These are phyloP conservation scores for Neogale vison DNA, from an alignment of 2,113 vertebrate genomes.

Conservation along the genomic window DNA sequence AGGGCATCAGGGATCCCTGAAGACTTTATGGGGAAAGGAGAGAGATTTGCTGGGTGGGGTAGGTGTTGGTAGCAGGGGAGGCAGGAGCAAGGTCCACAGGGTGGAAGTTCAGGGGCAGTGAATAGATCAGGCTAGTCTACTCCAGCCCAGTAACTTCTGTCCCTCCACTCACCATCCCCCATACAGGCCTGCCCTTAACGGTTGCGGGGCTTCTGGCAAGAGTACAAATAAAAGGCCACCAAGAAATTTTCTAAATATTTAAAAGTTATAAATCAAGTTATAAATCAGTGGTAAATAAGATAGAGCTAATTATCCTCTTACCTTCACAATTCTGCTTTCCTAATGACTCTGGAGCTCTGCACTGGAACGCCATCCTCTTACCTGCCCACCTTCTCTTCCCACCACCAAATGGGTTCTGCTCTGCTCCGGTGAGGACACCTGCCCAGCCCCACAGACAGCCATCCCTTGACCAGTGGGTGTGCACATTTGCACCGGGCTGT, in stretches of 20 bases:
- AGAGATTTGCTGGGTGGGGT: too few relatives aligned
- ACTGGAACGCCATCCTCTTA: background rate
- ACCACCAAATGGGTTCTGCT: background rate
- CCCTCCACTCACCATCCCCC: background rate
- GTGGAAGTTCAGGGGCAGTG: background rate
- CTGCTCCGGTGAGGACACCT: background rate
- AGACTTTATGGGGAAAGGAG: background rate
- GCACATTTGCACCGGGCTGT: background rate
- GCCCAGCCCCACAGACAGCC: background rate
- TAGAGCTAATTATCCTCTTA: background rate
- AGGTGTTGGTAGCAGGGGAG: background rate
- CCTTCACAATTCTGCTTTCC: background rate
- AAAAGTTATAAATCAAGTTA: background rate
- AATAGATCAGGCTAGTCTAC: background rate
- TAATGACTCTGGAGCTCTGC: background rate
- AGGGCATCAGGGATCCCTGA: background rate
- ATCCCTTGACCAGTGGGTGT: background rate
- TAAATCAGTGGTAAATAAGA: background rate
- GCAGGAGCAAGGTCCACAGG: background rate
- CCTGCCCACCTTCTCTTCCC: background rate
- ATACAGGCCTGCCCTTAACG: background rate
- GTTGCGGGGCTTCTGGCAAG: background rate
- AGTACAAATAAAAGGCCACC: slow-evolving; percentile 12
- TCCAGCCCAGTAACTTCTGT: background rate
- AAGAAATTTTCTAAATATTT: slow-evolving; percentile 2